A percentile compares a stretch with the other conserved stretches of the same genome.
Conservation (phyloP, 2,113 vertebrate species). For the Aspiorhynchus laticeps region DNA sequence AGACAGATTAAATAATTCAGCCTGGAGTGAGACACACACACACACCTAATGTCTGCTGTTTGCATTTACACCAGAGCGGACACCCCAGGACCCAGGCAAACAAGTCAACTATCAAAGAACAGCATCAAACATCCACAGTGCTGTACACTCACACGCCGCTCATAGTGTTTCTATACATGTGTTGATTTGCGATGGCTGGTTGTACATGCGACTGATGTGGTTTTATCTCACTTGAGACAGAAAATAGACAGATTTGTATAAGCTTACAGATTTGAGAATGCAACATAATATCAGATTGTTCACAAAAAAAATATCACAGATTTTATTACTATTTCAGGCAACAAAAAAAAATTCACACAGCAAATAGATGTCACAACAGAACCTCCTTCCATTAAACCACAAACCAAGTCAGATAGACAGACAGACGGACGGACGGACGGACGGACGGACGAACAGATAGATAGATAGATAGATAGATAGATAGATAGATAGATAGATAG, state of each 20-base stretch:
- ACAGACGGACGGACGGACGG: too few relatives aligned
- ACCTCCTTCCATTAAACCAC: too few relatives aligned
- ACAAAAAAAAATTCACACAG: too few relatives aligned
- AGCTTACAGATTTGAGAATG: slow-evolving; percentile 30
- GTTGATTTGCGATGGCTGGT: not conserved
- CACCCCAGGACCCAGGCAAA: not conserved
- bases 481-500: too few relatives aligned
- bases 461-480: too few relatives aligned
- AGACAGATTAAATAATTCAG: slow-evolving; percentile 37
- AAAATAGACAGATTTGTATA: slow-evolving; percentile 12
- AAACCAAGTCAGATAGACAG: too few relatives aligned
- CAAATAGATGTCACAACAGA: too few relatives aligned
- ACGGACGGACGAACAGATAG: too few relatives aligned
- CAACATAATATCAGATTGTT: slow-evolving; percentile 20
- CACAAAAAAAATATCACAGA: slow-evolving; percentile 7
- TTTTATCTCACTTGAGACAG: not conserved
- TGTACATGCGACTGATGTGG: not conserved
- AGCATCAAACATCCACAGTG: not conserved
- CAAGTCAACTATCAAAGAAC: slow-evolving; percentile 9
- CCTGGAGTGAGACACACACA: slow-evolving; percentile 17
- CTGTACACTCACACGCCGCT: not conserved
- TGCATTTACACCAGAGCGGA: slow-evolving; percentile 25
- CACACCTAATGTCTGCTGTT: not conserved
- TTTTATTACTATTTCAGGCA: not conserved
- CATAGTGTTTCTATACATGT: not conserved